phyloP scores from a whole-genome alignment of 2,888 invertebrate species.

The Parthenolecanium corni region DNA sequence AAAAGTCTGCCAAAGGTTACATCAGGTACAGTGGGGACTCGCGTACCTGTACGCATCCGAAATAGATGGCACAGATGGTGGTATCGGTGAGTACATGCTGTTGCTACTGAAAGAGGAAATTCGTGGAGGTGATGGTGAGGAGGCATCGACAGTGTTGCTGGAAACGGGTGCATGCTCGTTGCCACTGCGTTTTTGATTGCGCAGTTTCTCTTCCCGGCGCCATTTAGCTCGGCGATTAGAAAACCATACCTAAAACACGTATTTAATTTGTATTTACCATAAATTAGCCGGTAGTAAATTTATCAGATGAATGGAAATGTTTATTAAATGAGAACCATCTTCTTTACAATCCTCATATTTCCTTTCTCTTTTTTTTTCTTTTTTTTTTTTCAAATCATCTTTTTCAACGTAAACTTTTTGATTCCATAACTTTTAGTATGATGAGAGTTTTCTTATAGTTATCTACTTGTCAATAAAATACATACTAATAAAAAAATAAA shows the following conservation, averaged over 20 bases:
- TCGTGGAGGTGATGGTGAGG: conserved; percentile 24
- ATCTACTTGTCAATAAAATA: too few relatives aligned
- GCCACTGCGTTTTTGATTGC: conserved; percentile 55
- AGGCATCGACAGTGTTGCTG: conserved; percentile 23
- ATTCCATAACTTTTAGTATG: too few relatives aligned
- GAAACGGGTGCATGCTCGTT: conserved; percentile 38
- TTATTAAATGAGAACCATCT: background rate
- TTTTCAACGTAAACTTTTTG: too few relatives aligned
- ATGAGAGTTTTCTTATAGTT: too few relatives aligned
- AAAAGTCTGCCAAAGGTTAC: background rate
- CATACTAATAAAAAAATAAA: too few relatives aligned
- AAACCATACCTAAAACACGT: conserved; percentile 84
- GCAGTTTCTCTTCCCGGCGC: conserved; percentile 95
- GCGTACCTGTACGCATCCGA: conserved; percentile 61
- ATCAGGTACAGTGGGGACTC: background rate
- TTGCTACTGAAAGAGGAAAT: conserved; percentile 43
- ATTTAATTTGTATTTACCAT: too few relatives aligned
- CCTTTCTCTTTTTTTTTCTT: too few relatives aligned
- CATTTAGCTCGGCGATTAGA: conserved; percentile 98
- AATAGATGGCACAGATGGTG: conserved; percentile 34
- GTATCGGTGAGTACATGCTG: conserved; percentile 52
- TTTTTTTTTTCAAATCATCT: conserved; percentile 1
- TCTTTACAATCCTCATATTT: background rate
- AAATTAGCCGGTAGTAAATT: too few relatives aligned
- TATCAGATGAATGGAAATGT: conserved; percentile 14